These are phyloP conservation scores for Prosopocoilus inquinatus DNA, from an alignment of 2,888 invertebrate genomes.

Conservation along the genomic window DNA sequence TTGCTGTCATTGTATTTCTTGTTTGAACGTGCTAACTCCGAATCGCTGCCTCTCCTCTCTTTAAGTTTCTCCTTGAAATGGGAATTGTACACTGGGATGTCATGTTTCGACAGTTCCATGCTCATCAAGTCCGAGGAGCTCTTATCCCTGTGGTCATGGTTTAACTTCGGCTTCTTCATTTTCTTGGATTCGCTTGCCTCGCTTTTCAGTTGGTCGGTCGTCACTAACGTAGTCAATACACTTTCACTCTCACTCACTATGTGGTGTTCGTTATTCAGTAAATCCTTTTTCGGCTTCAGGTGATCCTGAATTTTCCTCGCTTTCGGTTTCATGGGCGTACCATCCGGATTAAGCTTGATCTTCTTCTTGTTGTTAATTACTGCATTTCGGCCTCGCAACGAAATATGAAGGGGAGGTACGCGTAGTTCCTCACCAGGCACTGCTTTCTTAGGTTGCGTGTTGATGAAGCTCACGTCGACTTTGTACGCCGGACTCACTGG, in stretches of 20 bases:
- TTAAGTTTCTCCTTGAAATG: constrained; percentile 47
- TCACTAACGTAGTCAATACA: constrained; percentile 9
- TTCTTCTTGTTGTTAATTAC: constrained; percentile 77
- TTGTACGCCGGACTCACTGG: constrained; percentile 77
- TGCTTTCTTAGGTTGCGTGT: constrained; percentile 54
- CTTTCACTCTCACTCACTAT: neutral
- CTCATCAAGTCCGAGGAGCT: neutral
- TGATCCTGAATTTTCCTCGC: constrained; percentile 37
- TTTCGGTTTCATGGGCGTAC: constrained; percentile 38
- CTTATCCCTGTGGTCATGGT: constrained; percentile 31
- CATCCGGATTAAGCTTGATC: constrained; percentile 46
- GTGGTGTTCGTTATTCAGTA: neutral
- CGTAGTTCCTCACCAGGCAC: constrained; percentile 64
- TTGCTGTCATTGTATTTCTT: constrained; percentile 54
- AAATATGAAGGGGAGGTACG: constrained; percentile 87
- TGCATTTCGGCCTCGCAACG: constrained; percentile 78
- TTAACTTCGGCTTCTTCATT: constrained; percentile 41
- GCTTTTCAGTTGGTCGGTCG: constrained; percentile 23
- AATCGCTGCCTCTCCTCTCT: constrained; percentile 56
- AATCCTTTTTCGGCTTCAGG: constrained; percentile 24
- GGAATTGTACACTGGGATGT: constrained; percentile 20
- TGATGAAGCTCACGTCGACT: constrained; percentile 74
- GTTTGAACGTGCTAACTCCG: constrained; percentile 46
- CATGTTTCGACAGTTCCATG: constrained; percentile 13
- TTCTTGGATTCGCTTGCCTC: constrained; percentile 34